Evolutionary conservation across 2,888 invertebrate genomes (phyloP), one percentile per base, ranked within the genome.

Genomic region (Ganaspis brasiliensis): DNA sequence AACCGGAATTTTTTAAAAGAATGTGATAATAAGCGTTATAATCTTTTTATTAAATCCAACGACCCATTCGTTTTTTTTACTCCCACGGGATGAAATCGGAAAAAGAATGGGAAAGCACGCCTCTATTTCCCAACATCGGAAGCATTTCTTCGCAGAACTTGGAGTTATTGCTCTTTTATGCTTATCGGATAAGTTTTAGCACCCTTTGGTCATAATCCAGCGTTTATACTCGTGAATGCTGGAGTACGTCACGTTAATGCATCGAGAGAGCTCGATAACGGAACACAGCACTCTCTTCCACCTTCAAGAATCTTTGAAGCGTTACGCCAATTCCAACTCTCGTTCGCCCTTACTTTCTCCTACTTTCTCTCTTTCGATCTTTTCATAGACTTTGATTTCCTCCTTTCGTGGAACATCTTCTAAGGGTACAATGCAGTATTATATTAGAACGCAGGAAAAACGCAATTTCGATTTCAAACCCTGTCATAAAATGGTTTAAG

Each of bases 261-360:
- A 78, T 79, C 76, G 79, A 78, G 75, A 76, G 76, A 61, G 77
- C 56, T 81, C 77, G 76, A 79, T 79, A 79, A 81, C 77, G 79
- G 24, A 79, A 79, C 74, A 76, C 56, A 70, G 75, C 75, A 78
- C 75, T 80, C 37, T 74, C n/a, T 59, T 72, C 76, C 67, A 74
- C 75, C 73, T 73, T 74, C 63, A 73, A 80, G 76, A 76, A 80
- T 77, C 76, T 77, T 21, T 12, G 67, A 76, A 76, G 75, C 78
- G 57, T 80, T 78, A 75, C 76, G 73, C 71, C 63, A 75, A 73
- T 74, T 77, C 73, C 72, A 67, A 74, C 67, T n/a, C 74, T 74
- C 76, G 74, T 78, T 80, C 63, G 72, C 26, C 71, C 76, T 76
- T 72, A 71, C 74, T 63, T 63, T 37, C 37, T 14, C 12, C n/a